phyloP scores from a whole-genome alignment of 2,888 invertebrate species.

The Polydrusus pterygomalis region DNA sequence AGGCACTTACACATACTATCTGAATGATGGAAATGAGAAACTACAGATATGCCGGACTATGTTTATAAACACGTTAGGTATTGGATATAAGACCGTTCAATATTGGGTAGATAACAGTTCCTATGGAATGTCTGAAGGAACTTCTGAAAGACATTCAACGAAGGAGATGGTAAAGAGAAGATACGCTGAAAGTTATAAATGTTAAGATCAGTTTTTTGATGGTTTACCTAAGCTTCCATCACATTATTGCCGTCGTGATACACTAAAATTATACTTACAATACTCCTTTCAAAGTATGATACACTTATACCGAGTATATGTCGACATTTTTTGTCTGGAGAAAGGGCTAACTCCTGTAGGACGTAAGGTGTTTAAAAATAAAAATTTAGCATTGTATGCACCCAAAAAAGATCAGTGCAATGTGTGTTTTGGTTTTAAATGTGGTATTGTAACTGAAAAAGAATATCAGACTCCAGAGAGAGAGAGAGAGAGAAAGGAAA shows the following conservation, averaged over 20 bases:
- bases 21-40: not conserved
- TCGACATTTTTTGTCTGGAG: too few species aligned
- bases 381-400: too few species aligned
- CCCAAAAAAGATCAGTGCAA: too few species aligned
- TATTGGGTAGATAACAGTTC: slow-evolving; percentile 37
- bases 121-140: slow-evolving; percentile 13
- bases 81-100: slow-evolving; percentile 39
- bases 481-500: slow-evolving; percentile 1
- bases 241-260: slow-evolving; percentile 20
- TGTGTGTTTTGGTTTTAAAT: too few species aligned
- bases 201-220: not conserved
- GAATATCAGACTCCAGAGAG: slow-evolving; percentile 29
- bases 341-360: too few species aligned
- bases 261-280: slow-evolving; percentile 14
- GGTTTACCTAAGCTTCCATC: not conserved
- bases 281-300: slow-evolving; percentile 39
- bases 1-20: not conserved
- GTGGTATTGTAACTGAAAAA: slow-evolving; percentile 31
- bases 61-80: not conserved
- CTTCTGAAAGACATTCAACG: not conserved
- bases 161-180: not conserved
- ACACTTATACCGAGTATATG: slow-evolving; percentile 29
- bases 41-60: not conserved
- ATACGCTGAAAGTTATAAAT: not conserved
- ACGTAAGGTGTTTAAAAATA: too few species aligned